Evolutionary conservation across 64 coral and sea anemone genomes (phyloP).

Genomic region (Acropora yongei): DNA sequence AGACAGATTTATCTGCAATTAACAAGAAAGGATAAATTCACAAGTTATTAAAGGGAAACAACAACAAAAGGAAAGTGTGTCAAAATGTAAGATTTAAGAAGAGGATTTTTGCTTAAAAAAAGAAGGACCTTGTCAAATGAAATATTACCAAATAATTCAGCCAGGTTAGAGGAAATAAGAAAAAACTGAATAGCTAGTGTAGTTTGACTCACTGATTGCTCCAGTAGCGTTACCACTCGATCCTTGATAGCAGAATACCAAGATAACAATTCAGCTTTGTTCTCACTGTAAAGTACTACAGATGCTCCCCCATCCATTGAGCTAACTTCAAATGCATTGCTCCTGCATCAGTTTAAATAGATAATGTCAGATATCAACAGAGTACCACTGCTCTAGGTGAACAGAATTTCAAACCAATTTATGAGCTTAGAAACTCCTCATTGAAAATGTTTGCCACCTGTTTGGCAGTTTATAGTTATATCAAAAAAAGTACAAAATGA

Average conservation of each 20-base stretch:
- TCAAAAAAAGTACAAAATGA: background rate
- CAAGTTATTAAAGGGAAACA: background rate
- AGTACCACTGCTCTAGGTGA: no score
- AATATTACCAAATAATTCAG: background rate
- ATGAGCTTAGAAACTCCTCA: no score
- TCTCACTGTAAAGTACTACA: constrained; percentile 91
- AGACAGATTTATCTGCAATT: constrained; percentile 69
- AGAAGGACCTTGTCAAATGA: background rate
- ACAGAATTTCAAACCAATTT: no score
- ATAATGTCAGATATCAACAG: background rate
- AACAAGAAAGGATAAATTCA: background rate
- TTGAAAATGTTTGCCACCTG: no score
- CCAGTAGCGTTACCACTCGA: constrained; percentile 71
- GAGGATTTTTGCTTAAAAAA: no score
- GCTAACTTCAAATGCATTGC: constrained; percentile 96
- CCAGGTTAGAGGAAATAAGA: no score
- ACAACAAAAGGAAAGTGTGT: background rate
- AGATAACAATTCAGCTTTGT: constrained; percentile 76
- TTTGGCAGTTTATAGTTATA: no score
- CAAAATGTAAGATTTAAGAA: no score
- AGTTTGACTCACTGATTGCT: constrained; percentile 77
- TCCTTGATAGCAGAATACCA: constrained; percentile 96
- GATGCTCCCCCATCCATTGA: constrained; percentile 92
- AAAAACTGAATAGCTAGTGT: no score
- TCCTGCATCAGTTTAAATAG: constrained; percentile 5